Conservation (phyloP, 2,113 vertebrate genomes). For the Melospiza melodia region DNA sequence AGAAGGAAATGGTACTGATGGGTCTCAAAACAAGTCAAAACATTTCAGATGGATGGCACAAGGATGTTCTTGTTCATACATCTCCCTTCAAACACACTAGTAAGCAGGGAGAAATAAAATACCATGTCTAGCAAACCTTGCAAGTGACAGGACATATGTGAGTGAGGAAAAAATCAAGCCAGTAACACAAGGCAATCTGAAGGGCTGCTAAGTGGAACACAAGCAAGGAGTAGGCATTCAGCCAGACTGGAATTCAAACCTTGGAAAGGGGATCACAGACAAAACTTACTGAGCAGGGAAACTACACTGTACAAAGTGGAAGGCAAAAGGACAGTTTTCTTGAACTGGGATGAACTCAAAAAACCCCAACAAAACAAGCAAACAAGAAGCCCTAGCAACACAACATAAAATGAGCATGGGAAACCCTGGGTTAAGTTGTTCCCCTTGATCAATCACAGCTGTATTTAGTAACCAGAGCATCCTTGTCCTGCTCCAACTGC, state of each 20-base stretch:
- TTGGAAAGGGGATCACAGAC: not conserved
- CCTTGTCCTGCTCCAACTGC: not conserved
- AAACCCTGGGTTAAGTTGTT: not conserved
- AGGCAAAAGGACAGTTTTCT: not conserved
- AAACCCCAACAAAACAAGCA: not conserved
- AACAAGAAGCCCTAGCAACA: conserved; percentile 5
- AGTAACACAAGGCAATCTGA: not conserved
- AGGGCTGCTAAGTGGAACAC: not conserved
- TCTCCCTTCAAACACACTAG: not conserved
- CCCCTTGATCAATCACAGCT: not conserved
- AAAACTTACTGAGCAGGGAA: not conserved
- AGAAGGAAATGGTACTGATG: not conserved
- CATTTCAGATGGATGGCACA: not conserved
- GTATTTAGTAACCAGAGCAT: not conserved
- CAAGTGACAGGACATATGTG: not conserved
- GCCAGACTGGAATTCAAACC: not conserved
- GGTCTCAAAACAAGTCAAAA: not conserved
- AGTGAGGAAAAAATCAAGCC: not conserved
- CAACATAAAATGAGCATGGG: not conserved
- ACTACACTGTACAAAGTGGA: not conserved
- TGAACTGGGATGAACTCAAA: conserved; percentile 11
- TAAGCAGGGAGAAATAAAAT: not conserved
- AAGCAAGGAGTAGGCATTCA: not conserved
- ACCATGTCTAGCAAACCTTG: not conserved
- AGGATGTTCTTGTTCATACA: not conserved